Conservation (phyloP, 2,888 invertebrate genomes). For the Drosophila meridionalis region DNA sequence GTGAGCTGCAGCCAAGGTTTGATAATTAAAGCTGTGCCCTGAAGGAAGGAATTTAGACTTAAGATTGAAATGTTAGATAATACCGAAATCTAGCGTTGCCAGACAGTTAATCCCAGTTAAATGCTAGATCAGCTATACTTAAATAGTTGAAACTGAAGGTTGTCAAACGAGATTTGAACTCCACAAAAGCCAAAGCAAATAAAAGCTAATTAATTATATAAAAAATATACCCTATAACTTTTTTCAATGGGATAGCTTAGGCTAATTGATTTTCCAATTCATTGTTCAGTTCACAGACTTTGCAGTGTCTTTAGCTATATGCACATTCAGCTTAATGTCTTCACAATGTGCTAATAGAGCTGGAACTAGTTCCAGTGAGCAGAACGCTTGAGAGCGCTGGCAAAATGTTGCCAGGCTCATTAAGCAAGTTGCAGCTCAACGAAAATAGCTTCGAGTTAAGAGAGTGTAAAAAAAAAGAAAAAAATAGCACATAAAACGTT, state of each 20-base stretch:
- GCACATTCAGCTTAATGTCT: neutral
- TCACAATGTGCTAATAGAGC: neutral
- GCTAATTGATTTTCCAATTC: neutral
- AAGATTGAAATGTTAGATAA: too few relatives aligned
- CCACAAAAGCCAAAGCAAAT: too few relatives aligned
- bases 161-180: neutral
- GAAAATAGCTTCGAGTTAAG: conserved; percentile 31
- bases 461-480: conserved; percentile 2
- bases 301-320: neutral
- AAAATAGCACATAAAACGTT: conserved; percentile 57
- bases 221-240: neutral
- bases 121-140: neutral
- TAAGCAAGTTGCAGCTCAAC: conserved; percentile 54
- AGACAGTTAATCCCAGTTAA: neutral
- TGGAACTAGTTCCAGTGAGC: conserved; percentile 30
- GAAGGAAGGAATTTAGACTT: too few relatives aligned
- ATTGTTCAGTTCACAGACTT: neutral
- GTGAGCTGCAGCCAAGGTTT: neutral
- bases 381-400: conserved; percentile 14
- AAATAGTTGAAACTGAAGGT: neutral
- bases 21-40: neutral
- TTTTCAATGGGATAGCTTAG: neutral
- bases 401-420: conserved; percentile 62
- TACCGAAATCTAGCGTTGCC: neutral
- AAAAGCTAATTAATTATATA: neutral